These are phyloP conservation scores for Nipponacmea schrenckii DNA, from an alignment of 2,888 invertebrate genomes.

Conservation along the genomic window DNA sequence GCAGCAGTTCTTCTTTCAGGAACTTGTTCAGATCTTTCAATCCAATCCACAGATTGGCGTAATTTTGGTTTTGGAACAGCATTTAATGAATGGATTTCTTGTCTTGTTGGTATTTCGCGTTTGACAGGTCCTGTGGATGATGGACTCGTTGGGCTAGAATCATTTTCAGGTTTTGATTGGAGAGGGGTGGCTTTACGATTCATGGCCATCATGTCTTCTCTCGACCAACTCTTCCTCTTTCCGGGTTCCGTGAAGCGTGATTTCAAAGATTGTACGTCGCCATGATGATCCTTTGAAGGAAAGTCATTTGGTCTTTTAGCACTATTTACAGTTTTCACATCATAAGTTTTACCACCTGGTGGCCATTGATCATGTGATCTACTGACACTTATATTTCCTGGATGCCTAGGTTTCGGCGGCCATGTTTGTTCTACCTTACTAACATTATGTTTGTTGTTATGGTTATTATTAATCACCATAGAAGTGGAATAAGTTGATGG, in stretches of 20 bases:
- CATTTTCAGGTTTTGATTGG: conserved; percentile 35
- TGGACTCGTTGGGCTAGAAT: conserved; percentile 14
- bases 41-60: conserved; percentile 40
- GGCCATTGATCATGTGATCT: not conserved
- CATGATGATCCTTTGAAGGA: not conserved
- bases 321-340: not conserved
- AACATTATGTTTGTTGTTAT: not conserved
- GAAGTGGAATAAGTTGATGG: not conserved
- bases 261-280: not conserved
- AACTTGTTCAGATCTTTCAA: conserved; percentile 12
- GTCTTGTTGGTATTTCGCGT: conserved; percentile 44
- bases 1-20: conserved; percentile 17
- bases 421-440: not conserved
- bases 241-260: not conserved
- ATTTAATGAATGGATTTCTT: conserved; percentile 51
- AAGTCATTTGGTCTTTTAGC: not conserved
- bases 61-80: conserved; percentile 54
- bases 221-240: conserved; percentile 27
- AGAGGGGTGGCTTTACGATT: conserved; percentile 53
- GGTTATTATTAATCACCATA: not conserved
- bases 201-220: conserved; percentile 57
- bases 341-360: not conserved
- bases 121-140: conserved; percentile 22
- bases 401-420: not conserved
- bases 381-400: not conserved